Percentiles rank a stretch among this genome's conserved stretches.
Conservation (phyloP, 2,888 invertebrate species). For the Drosophila neutralis region DNA sequence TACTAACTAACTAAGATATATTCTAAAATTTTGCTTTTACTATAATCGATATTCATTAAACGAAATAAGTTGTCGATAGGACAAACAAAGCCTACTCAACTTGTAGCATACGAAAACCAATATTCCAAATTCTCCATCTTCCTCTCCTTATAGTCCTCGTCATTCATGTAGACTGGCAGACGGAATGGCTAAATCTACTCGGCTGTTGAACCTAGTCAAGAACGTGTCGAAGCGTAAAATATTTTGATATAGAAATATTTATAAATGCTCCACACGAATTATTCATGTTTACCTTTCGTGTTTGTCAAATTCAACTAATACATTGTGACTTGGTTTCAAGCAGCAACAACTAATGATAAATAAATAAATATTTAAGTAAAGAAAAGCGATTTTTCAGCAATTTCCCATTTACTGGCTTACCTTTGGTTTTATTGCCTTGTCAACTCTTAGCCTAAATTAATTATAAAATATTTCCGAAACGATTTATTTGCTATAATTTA, state of each 20-base stretch:
- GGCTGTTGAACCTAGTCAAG: not conserved
- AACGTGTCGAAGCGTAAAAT: not conserved
- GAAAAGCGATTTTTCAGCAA: not conserved
- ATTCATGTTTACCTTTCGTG: not conserved
- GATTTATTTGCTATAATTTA: constrained; percentile 5
- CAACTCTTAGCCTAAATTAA: not conserved
- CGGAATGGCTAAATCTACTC: too few species aligned
- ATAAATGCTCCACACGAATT: too few species aligned
- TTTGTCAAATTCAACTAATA: not conserved
- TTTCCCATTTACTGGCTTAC: not conserved
- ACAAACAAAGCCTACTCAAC: too few species aligned
- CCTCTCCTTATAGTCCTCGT: not conserved
- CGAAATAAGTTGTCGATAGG: too few species aligned
- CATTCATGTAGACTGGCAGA: not conserved
- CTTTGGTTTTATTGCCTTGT: not conserved
- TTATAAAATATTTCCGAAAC: constrained; percentile 5
- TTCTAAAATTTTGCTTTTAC: too few species aligned
- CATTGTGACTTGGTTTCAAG: not conserved
- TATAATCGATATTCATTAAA: too few species aligned
- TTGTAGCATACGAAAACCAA: too few species aligned
- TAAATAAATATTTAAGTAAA: not conserved
- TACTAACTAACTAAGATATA: too few species aligned
- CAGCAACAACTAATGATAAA: not conserved
- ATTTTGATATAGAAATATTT: not conserved
- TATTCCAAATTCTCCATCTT: not conserved